Evolutionary conservation across 2,113 vertebrate species (phyloP), one percentile per base, ranked within the genome.

Genomic region (Hiodon alosoides): DNA sequence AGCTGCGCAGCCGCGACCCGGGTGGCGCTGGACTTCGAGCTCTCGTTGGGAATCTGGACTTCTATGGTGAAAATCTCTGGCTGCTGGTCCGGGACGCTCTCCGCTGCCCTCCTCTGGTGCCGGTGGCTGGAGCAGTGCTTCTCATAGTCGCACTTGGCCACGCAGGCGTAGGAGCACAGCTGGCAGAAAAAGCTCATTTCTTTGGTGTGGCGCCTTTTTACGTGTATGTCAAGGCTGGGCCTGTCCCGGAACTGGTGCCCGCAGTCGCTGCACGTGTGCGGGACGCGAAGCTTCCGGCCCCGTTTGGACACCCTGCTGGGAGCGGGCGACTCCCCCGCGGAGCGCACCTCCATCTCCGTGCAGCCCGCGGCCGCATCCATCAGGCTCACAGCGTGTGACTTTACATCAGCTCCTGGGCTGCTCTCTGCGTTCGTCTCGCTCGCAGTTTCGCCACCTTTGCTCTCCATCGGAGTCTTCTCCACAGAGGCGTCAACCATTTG

Each of bases 181-280:
- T 87, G 84, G 81, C 90, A 91, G 55, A 76, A 75, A 82, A 90
- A 84, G 17, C 72, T 83, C 67, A 79, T 76, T 72, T 89, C 89
- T 82, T 90, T 87, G 58, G 79, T 76, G 66, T 92, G 93, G 79
- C 85, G 82, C 71, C 83, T 87, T 79, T 88, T 84, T 74, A 85
- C 13, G 7, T 93, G 92, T 31, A 78, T 78, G 77, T 91, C 90
- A 66, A 93, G 80, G 70, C 83, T 90, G 51, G 81, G 79, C 79
- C 75, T 86, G 74, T 90, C 85, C 51, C 84, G 78, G 74, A 93
- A 92, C 79, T 81, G 78, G 9, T 89, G 86, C 59, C 87, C 91
- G 87, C 93, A 92, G 54, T 87, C 87, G 72, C 78, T 64, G 72
- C 90, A 93, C 13, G 86, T 80, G 80, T 90, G 80, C 65, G 80